Percentiles rank a stretch among this genome's conserved stretches.
These are phyloP conservation scores for Gnatocerus cornutus DNA, from an alignment of 2,888 invertebrate genomes.

Conservation along the genomic window DNA sequence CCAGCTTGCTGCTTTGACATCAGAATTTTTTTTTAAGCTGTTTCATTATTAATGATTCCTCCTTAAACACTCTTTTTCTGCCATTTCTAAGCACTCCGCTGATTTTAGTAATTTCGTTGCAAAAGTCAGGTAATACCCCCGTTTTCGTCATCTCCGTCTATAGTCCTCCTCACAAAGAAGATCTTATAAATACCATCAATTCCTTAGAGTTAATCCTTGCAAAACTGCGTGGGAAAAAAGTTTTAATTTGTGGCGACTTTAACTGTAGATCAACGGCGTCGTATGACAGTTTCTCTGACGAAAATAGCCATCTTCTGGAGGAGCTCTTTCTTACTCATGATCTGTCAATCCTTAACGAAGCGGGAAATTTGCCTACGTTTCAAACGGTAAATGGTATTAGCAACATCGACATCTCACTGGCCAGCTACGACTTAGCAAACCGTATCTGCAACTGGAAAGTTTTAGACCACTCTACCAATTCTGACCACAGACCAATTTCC, in stretches of 20 bases:
- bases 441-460: not conserved
- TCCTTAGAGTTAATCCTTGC: not conserved
- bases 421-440: not conserved
- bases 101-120: no score
- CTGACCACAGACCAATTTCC: not conserved
- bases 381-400: constrained; percentile 28
- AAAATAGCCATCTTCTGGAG: constrained; percentile 8
- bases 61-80: no score
- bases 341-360: constrained; percentile 15
- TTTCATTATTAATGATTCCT: no score
- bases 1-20: no score
- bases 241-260: constrained; percentile 19
- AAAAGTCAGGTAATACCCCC: no score
- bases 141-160: no score
- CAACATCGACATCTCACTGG: constrained; percentile 18
- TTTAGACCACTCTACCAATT: not conserved
- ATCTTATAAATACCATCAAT: no score
- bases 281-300: constrained; percentile 2
- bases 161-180: no score
- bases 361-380: constrained; percentile 15
- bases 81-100: no score
- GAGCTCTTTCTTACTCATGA: constrained; percentile 16
- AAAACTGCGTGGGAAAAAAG: not conserved
- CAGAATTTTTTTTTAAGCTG: no score
- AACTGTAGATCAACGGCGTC: constrained; percentile 12